Evolutionary conservation across 2,888 invertebrate genomes (phyloP), one percentile per base, ranked within the genome.

Genomic region (Gastracanthus pulcherrimus): DNA sequence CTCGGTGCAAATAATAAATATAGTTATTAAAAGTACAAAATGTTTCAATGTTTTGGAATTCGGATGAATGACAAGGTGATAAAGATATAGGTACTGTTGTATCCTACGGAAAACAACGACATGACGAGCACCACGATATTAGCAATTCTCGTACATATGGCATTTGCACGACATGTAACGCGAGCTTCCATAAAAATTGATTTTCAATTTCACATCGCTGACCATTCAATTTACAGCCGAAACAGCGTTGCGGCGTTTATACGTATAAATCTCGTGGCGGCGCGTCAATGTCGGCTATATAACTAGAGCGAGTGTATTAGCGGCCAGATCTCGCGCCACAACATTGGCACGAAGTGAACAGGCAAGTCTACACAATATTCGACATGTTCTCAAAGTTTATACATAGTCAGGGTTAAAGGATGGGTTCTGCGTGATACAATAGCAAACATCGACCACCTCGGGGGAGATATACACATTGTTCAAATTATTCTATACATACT

Each of bases 291-390:
- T 78, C 80, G 64, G 16, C 62, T 77, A 66, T 60, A 80, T 75
- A 67, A 78, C 69, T 83, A 83, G 85, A 85, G 86, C 86, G 84
- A 85, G 84, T 86, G 84, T 87, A 85, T 86, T 84, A 85, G 84
- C 85, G 86, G 82, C 82, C 85, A 84, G 83, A 85, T 84, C 84
- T 84, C 84, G 85, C 83, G 82, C 85, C 84, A 84, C 83, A 86
- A 85, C 84, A 72, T 86, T 85, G 85, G 85, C 85, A 85, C 85
- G 84, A 84, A 84, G 86, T 85, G 79, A 81, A 85, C 85, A 87
- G 87, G 86, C 85, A 86, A 84, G 84, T 85, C 85, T 86, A 85
- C 83, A 84, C 82, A 84, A 83, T 86, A 84, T 85, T 85, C 83
- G 84, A 85, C 83, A 82, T 84, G 83, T 84, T 83, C 64, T 80